Evolutionary conservation across 2,797 vertebrate species (phyloP).

Genomic region (Lepilemur ruficaudatus): DNA sequence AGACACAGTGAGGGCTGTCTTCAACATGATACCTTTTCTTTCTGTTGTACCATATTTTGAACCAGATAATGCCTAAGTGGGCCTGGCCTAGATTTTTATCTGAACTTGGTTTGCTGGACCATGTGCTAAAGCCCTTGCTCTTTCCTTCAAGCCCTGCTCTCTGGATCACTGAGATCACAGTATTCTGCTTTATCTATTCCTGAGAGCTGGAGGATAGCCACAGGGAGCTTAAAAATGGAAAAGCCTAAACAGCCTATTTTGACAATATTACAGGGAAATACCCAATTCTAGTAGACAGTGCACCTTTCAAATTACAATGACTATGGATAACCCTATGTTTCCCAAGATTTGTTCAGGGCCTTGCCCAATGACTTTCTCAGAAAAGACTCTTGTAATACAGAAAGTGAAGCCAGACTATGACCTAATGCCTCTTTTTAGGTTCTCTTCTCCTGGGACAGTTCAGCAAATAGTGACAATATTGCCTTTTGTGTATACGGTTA

Average conservation of each 20-base stretch:
- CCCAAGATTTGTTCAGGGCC: not conserved
- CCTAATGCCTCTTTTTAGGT: not conserved
- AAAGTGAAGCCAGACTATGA: not conserved
- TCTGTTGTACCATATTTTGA: not conserved
- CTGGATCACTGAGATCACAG: not conserved
- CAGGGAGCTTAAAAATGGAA: not conserved
- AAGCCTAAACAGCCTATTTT: not conserved
- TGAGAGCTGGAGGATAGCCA: not conserved
- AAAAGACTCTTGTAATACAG: slow-evolving; percentile 14
- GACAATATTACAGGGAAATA: not conserved
- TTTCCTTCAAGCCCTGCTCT: not conserved
- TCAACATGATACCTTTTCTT: not conserved
- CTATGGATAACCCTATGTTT: not conserved
- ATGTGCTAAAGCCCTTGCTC: not conserved
- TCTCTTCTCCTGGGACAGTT: not conserved
- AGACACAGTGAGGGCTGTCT: not conserved
- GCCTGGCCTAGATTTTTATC: not conserved
- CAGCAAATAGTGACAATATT: not conserved
- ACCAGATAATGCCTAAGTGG: not conserved
- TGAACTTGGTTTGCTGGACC: not conserved
- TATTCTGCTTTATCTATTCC: not conserved
- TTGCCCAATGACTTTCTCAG: slow-evolving; percentile 15
- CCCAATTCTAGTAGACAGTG: not conserved
- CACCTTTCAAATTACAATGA: not conserved
- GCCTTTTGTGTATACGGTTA: not conserved